A percentile compares a stretch with the other conserved stretches of the same genome.
These are phyloP conservation scores for Enteromius trimaculatus DNA, from an alignment of 2,797 vertebrate genomes.

Conservation along the genomic window DNA sequence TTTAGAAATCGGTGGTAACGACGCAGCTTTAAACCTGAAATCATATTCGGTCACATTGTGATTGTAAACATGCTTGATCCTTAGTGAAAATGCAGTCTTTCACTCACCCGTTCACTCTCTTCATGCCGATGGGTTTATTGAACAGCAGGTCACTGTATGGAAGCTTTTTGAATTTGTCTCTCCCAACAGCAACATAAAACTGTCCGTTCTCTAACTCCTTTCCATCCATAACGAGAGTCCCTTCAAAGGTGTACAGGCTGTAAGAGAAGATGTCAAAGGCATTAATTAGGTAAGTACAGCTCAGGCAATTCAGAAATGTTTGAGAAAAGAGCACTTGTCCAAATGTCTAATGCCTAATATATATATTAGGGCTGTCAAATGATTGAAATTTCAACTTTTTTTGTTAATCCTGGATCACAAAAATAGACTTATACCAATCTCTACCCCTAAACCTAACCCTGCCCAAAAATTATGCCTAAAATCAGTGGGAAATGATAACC, in stretches of 20 bases:
- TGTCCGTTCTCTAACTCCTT: slow-evolving; percentile 90
- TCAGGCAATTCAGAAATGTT: background rate
- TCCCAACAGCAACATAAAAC: slow-evolving; percentile 93
- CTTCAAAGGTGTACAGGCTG: slow-evolving; percentile 91
- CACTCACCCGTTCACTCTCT: slow-evolving; percentile 85
- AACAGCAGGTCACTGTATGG: slow-evolving; percentile 88
- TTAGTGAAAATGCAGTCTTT: background rate
- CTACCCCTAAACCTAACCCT: too few relatives aligned
- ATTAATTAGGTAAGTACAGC: background rate
- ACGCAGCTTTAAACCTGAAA: slow-evolving; percentile 87
- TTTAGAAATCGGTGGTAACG: slow-evolving; percentile 86
- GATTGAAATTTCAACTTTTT: too few relatives aligned
- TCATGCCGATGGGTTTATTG: slow-evolving; percentile 78
- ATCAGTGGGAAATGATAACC: too few relatives aligned
- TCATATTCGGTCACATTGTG: background rate
- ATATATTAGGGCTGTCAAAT: too few relatives aligned
- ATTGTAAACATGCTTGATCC: background rate
- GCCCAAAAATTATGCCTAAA: too few relatives aligned
- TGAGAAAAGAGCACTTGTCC: background rate
- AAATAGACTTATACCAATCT: too few relatives aligned
- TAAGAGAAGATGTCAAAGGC: slow-evolving; percentile 7
- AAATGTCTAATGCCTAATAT: too few relatives aligned
- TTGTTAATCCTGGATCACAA: too few relatives aligned
- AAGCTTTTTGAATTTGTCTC: slow-evolving; percentile 93
- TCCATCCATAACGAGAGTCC: slow-evolving; percentile 84